Evolutionary conservation across 1,140 invertebrate species (phyloP), one percentile per base, ranked within the genome.

Genomic region (Micrasema longulum): DNA sequence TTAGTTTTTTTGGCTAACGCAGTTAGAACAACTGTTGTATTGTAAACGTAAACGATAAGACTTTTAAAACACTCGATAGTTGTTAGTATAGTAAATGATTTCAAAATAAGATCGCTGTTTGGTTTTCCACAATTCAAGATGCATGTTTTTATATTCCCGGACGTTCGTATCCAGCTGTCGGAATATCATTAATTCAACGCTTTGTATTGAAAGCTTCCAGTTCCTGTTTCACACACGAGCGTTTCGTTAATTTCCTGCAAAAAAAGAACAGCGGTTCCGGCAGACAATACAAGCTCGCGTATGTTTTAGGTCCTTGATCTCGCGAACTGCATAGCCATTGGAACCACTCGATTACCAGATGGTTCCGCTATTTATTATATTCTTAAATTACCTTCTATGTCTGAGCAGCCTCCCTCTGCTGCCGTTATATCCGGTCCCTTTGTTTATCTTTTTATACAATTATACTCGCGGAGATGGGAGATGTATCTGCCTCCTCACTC

Each of bases 301-400:
- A 9, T 67, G 50, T 41, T 70, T 70, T 70, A 31, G 73, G 73
- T 72, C 69, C 73, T 75, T 66, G 73, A 75, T 75, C 73, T n/a
- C 69, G 73, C 69, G 69, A 60, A 60, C 50, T n/a, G n/a, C n/a
- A n/a, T n/a, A n/a, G n/a, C n/a, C n/a, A n/a, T n/a, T n/a, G n/a
- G 48, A 64, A 66, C 47, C 50, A 55, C 53, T 70, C 73, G 73
- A 31, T 60, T 48, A 48, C 73, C 73, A 75, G 73, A 75, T 75
- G 73, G 73, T 75, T 75, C 73, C 73, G 73, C 73, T 69, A 72
- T 69, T 68, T 68, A 65, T 71, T 67, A 52, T 72, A 65, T 62
- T 53, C 69, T 60, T 53, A 64, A 68, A 71, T 71, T 66, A 52
- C 69, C 48, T 74, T 67, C 45, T 20, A 18, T 45, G 41, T 20